Evolutionary conservation across 2,797 vertebrate species (phyloP).

Genomic region (Spheniscus humboldti): DNA sequence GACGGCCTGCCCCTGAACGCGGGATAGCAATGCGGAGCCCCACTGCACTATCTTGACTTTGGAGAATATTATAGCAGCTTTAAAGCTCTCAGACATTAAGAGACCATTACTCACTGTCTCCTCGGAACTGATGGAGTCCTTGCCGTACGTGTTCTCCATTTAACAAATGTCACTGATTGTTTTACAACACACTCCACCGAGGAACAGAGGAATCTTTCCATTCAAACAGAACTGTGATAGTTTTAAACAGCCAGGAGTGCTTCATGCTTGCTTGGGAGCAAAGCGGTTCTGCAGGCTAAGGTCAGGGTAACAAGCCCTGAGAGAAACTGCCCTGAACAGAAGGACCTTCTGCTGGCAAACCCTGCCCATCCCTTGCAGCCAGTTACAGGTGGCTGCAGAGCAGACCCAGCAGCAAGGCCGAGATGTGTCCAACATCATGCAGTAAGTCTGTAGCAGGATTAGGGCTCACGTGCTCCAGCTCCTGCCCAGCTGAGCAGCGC

Average conservation of each 20-base stretch:
- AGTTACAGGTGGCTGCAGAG: neutral
- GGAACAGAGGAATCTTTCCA: constrained; percentile 36
- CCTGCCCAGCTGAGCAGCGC: neutral
- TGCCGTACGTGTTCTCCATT: constrained; percentile 58
- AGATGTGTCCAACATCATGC: neutral
- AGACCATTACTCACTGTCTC: constrained; percentile 59
- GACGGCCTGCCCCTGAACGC: neutral
- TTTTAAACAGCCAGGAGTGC: neutral
- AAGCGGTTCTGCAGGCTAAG: neutral
- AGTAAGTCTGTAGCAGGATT: neutral
- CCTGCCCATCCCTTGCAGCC: neutral
- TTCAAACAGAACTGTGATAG: neutral
- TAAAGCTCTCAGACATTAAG: constrained; percentile 51
- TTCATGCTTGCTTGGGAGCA: accelerated
- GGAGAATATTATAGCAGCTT: constrained; percentile 48
- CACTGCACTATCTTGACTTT: neutral
- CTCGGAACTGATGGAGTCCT: constrained; percentile 39
- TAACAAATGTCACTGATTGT: constrained; percentile 62
- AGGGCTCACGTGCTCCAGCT: neutral
- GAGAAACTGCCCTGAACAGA: neutral
- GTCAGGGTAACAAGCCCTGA: neutral
- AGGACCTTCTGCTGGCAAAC: neutral
- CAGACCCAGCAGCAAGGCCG: neutral
- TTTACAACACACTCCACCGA: constrained; percentile 1
- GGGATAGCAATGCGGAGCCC: neutral